Conservation (phyloP, 2,797 vertebrate genomes). For the Diplodus sargus region DNA sequence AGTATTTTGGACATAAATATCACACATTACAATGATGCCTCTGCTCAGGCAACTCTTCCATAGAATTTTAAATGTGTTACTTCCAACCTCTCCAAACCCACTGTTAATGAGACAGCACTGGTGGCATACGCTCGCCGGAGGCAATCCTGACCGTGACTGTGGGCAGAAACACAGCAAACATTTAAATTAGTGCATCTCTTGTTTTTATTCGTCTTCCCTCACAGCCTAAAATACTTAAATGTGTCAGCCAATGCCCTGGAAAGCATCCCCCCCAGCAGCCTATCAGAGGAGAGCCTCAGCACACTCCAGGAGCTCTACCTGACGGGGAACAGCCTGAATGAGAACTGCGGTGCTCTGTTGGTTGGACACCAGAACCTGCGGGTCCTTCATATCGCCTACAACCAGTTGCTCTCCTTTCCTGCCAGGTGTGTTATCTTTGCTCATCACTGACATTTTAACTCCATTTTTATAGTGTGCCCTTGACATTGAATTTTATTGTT, state of each 20-base stretch:
- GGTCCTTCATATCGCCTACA: slow-evolving; percentile 94
- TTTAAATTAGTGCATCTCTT: background rate
- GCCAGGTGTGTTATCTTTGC: slow-evolving; percentile 87
- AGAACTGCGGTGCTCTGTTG: slow-evolving; percentile 91
- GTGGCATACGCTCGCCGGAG: background rate
- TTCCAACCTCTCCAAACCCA: background rate
- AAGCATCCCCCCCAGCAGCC: slow-evolving; percentile 88
- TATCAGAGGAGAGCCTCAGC: slow-evolving; percentile 92
- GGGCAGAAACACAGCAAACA: no score
- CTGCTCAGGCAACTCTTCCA: background rate
- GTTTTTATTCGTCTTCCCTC: slow-evolving; percentile 38
- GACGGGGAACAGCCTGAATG: slow-evolving; percentile 92
- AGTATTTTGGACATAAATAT: slow-evolving; percentile 1
- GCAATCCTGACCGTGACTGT: background rate
- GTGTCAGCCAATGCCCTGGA: slow-evolving; percentile 94
- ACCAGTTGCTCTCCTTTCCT: slow-evolving; percentile 93
- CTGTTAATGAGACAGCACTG: background rate
- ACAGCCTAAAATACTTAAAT: slow-evolving; percentile 95
- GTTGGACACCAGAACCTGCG: slow-evolving; percentile 91
- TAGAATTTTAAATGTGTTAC: background rate
- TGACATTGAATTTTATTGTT: background rate
- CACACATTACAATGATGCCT: background rate
- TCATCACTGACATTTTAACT: no score
- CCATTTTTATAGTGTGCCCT: background rate
- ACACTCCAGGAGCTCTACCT: slow-evolving; percentile 95